phyloP scores from a whole-genome alignment of 2,797 vertebrate genomes.

The Neosalanx taihuensis region DNA sequence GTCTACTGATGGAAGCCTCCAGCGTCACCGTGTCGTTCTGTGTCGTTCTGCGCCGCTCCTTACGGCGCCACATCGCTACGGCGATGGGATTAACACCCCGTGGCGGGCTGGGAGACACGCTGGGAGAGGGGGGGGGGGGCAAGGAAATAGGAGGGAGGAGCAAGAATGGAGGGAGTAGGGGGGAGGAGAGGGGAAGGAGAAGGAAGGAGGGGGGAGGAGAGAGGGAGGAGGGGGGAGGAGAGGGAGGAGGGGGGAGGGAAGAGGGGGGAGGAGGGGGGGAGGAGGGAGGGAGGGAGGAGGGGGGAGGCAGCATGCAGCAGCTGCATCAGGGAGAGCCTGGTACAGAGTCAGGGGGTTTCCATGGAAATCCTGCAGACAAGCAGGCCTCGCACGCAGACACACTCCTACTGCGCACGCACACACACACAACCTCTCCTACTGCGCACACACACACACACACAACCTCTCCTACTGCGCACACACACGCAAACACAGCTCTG shows the following conservation, averaged over 20 bases:
- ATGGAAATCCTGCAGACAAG: slow-evolving; percentile 16
- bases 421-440: too few relatives aligned
- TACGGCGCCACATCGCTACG: slow-evolving; percentile 41
- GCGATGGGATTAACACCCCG: slow-evolving; percentile 44
- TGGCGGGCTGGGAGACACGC: background rate
- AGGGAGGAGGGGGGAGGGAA: too few relatives aligned
- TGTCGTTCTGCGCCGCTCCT: slow-evolving; percentile 9
- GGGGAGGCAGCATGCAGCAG: slow-evolving; percentile 45
- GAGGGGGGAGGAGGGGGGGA: too few relatives aligned
- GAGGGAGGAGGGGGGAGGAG: too few relatives aligned
- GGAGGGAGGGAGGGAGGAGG: background rate
- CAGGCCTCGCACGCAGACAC: slow-evolving; percentile 8
- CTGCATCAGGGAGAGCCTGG: slow-evolving; percentile 56
- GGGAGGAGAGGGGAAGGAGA: slow-evolving; percentile 6
- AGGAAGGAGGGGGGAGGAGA: too few relatives aligned
- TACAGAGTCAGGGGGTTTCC: slow-evolving; percentile 28
- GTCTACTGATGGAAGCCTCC: slow-evolving; percentile 44
- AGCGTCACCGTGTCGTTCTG: too few relatives aligned
- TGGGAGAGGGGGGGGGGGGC: slow-evolving; percentile 37
- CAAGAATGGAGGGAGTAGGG: slow-evolving; percentile 40
- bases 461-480: too few relatives aligned
- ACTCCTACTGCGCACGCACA: background rate
- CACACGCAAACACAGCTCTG: too few relatives aligned
- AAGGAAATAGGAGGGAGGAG: slow-evolving; percentile 46
- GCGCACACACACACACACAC: too few relatives aligned